Conservation (phyloP, 2,888 invertebrate species). For the Mellilla xanthometata region DNA sequence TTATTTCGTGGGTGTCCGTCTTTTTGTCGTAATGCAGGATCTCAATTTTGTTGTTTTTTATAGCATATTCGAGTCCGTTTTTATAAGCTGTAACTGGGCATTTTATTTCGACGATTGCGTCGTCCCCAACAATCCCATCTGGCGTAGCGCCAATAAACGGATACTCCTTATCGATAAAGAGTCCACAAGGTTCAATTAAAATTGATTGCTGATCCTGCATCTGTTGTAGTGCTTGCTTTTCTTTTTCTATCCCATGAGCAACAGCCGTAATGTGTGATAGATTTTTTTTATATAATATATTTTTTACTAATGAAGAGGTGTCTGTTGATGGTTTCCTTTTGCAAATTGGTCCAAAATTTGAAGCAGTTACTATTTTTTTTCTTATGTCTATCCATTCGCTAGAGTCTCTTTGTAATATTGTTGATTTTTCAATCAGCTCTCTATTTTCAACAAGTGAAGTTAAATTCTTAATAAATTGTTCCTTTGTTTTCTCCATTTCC, state of each 20-base stretch:
- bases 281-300: not conserved
- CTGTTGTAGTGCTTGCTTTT: not conserved
- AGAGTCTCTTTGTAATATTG: not conserved
- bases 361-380: not conserved
- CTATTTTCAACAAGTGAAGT: not conserved
- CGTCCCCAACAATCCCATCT: not conserved
- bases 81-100: not conserved
- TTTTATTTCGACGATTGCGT: not conserved
- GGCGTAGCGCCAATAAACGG: not conserved
- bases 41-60: not conserved
- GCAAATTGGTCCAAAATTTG: not conserved
- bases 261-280: not conserved
- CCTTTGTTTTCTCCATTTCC: not conserved
- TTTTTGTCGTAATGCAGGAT: not conserved
- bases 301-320: not conserved
- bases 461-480: not conserved
- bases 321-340: not conserved
- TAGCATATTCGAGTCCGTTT: not conserved
- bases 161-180: not conserved
- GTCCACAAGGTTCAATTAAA: not conserved
- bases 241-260: not conserved
- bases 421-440: not conserved
- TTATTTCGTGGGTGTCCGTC: not conserved
- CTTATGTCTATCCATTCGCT: constrained; percentile 3
- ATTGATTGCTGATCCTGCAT: not conserved